A percentile compares a stretch with the other conserved stretches of the same genome.
These are phyloP conservation scores for Arremon brunneinucha DNA, from an alignment of 2,797 vertebrate genomes.

Conservation along the genomic window DNA sequence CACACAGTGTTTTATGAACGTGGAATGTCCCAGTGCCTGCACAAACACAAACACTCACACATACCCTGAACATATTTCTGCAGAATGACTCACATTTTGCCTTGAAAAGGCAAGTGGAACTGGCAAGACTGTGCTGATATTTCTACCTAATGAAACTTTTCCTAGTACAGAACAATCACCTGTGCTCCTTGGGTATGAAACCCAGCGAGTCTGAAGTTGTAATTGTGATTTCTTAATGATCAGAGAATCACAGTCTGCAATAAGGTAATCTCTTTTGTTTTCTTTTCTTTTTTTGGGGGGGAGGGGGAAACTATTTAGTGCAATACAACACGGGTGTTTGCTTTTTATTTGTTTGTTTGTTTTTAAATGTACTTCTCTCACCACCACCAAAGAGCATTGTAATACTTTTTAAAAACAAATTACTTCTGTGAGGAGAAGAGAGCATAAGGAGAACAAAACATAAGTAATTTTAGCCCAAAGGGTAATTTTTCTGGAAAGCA, in stretches of 20 bases:
- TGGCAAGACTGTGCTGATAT: neutral
- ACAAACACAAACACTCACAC: neutral
- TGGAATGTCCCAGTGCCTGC: neutral
- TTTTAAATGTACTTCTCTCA: neutral
- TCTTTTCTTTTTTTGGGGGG: too few relatives aligned
- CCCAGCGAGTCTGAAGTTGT: neutral
- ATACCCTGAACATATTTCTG: neutral
- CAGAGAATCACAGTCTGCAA: neutral
- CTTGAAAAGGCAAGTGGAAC: neutral
- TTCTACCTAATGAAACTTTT: neutral
- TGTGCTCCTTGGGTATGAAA: neutral
- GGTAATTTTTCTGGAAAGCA: slow-evolving; percentile 7
- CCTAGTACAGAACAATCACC: neutral
- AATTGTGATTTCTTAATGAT: neutral
- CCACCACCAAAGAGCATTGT: neutral
- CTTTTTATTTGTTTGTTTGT: neutral
- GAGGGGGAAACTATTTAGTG: too few relatives aligned
- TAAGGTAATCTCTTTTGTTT: neutral
- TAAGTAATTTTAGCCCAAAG: slow-evolving; percentile 41
- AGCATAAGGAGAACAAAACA: neutral
- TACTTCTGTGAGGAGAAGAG: neutral
- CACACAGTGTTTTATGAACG: neutral
- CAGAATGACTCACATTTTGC: neutral
- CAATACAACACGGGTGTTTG: too few relatives aligned
- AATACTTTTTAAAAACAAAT: neutral